Percentiles rank a stretch among this genome's conserved stretches.
phyloP scores from a whole-genome alignment of 1,140 invertebrate genomes.

The Oryctes rhinoceros region DNA sequence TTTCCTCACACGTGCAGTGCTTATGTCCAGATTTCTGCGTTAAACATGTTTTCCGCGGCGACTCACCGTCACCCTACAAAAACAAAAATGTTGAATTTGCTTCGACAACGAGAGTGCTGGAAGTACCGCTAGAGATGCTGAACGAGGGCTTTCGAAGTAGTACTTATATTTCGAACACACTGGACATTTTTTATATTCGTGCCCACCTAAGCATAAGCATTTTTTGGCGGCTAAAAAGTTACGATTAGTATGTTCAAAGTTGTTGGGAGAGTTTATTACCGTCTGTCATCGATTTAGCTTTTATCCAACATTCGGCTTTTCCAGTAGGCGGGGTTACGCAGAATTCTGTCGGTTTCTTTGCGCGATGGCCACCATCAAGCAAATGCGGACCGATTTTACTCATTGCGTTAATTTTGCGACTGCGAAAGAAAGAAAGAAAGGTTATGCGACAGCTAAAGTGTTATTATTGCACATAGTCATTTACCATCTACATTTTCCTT shows the following conservation, averaged over 20 bases:
- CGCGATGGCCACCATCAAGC: neutral
- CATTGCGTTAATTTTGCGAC: neutral
- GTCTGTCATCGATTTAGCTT: conserved; percentile 11
- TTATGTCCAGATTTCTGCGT: conserved; percentile 13
- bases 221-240: conserved; percentile 41
- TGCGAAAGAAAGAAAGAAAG: neutral
- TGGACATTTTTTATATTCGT: conserved; percentile 48
- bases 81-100: neutral
- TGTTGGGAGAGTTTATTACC: neutral
- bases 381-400: neutral
- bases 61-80: neutral
- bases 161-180: conserved; percentile 55
- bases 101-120: neutral
- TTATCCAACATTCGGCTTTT: neutral
- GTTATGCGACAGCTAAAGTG: neutral
- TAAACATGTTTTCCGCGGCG: neutral
- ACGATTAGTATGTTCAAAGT: neutral
- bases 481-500: conserved; percentile 41
- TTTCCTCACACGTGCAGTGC: conserved; percentile 38
- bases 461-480: neutral
- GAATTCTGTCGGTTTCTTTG: neutral
- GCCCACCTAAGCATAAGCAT: conserved; percentile 42
- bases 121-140: neutral
- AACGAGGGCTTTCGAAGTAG: conserved; percentile 49
- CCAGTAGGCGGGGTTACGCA: neutral